Conservation (phyloP, 2,113 vertebrate genomes). For the Anarrhichthys ocellatus region DNA sequence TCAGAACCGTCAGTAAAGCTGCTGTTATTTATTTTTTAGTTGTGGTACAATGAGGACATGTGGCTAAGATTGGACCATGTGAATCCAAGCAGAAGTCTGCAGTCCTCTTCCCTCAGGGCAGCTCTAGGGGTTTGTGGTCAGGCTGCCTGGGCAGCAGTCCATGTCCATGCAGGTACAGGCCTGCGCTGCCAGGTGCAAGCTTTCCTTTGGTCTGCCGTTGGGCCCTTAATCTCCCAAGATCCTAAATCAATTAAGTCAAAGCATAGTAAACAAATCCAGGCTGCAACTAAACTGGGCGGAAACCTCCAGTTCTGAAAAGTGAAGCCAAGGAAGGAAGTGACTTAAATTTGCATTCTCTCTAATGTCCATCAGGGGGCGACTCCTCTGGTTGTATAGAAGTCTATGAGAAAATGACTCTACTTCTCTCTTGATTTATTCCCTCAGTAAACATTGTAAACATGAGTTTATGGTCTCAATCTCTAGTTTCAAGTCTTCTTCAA, state of each 20-base stretch:
- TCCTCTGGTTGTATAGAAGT: too few relatives aligned
- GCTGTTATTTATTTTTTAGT: neutral
- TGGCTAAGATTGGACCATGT: slow-evolving; percentile 26
- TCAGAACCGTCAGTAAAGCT: neutral
- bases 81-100: slow-evolving; percentile 50
- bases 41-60: slow-evolving; percentile 27
- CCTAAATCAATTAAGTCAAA: slow-evolving; percentile 39
- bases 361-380: neutral
- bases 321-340: neutral
- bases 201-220: slow-evolving; percentile 27
- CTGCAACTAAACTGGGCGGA: neutral
- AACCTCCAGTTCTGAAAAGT: neutral
- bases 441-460: neutral
- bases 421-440: neutral
- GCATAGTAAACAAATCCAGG: slow-evolving; percentile 36
- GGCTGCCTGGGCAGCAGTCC: slow-evolving; percentile 56
- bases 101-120: slow-evolving; percentile 60
- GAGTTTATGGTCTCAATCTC: too few relatives aligned
- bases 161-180: slow-evolving; percentile 61
- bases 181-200: slow-evolving; percentile 45
- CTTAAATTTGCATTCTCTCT: neutral
- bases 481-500: too few relatives aligned
- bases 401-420: too few relatives aligned
- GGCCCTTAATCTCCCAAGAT: slow-evolving; percentile 45
- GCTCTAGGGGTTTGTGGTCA: slow-evolving; percentile 50